Evolutionary conservation across 2,888 invertebrate genomes (phyloP).

Genomic region (Stegana nigrithorax): DNA sequence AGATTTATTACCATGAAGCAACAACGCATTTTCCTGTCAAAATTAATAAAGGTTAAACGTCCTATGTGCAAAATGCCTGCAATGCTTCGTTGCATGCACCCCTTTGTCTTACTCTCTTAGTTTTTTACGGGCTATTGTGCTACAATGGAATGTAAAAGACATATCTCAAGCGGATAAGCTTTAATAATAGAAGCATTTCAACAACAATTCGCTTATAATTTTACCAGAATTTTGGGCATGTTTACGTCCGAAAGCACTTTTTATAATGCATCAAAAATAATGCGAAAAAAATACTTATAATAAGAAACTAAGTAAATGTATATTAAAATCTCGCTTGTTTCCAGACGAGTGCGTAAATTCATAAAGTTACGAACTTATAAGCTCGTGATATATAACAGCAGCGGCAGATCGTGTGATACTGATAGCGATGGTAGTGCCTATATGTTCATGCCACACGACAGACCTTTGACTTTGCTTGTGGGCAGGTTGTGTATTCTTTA

Average conservation of each 20-base stretch:
- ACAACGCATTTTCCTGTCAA: constrained; percentile 41
- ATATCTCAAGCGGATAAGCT: constrained; percentile 25
- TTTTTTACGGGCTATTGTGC: neutral
- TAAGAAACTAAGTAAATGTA: constrained; percentile 36
- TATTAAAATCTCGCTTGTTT: constrained; percentile 50
- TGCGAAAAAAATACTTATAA: constrained; percentile 21
- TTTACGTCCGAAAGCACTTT: constrained; percentile 28
- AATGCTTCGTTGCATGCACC: neutral
- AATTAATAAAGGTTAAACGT: constrained; percentile 54
- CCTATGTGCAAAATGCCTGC: neutral
- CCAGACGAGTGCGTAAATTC: constrained; percentile 44
- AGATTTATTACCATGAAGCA: constrained; percentile 12
- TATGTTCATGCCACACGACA: too few species aligned
- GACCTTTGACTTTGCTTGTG: too few species aligned
- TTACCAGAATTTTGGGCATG: constrained; percentile 24
- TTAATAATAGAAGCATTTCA: constrained; percentile 40
- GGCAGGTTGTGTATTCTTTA: too few species aligned
- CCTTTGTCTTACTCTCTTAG: constrained; percentile 40
- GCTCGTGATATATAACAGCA: constrained; percentile 18
- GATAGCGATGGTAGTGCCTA: too few species aligned
- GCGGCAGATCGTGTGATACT: constrained; percentile 30
- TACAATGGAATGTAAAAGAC: neutral
- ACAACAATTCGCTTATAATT: constrained; percentile 30
- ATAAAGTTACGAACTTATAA: neutral
- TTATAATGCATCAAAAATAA: constrained; percentile 30